These are phyloP conservation scores for Piliocolobus tephrosceles DNA, from an alignment of 2,113 vertebrate genomes.

Conservation along the genomic window DNA sequence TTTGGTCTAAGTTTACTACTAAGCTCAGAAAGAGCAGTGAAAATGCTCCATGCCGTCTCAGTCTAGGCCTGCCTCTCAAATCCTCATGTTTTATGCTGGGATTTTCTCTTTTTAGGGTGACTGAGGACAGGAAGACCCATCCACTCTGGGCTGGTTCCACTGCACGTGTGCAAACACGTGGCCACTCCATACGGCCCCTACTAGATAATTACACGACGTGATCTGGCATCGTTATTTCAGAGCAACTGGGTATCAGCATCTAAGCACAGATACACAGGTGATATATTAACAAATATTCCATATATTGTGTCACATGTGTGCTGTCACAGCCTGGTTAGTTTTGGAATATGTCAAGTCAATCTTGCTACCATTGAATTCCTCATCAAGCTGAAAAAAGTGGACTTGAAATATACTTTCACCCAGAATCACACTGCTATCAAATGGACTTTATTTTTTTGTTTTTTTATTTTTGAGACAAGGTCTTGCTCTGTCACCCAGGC, in stretches of 20 bases:
- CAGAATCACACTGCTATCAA: not conserved
- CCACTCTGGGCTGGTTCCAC: not conserved
- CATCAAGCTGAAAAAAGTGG: not conserved
- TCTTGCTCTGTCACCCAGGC: too few species aligned
- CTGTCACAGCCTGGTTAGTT: not conserved
- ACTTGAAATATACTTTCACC: not conserved
- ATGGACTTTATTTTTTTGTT: not conserved
- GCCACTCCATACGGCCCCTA: not conserved
- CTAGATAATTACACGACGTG: accelerated
- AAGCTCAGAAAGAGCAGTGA: not conserved
- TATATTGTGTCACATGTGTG: not conserved
- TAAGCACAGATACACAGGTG: not conserved
- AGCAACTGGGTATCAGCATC: too few species aligned
- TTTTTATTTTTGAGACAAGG: too few species aligned
- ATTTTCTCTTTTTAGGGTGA: not conserved
- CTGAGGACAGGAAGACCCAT: not conserved
- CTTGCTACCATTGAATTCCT: not conserved
- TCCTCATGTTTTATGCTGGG: not conserved
- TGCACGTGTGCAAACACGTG: accelerated
- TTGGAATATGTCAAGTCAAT: not conserved
- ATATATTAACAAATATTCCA: not conserved
- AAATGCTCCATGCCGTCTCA: not conserved
- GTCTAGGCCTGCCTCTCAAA: not conserved
- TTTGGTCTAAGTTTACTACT: not conserved
- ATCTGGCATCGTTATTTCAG: not conserved